Evolutionary conservation across 2,113 vertebrate genomes (phyloP), one percentile per base, ranked within the genome.

Genomic region (sheep (Ovis aries)): DNA sequence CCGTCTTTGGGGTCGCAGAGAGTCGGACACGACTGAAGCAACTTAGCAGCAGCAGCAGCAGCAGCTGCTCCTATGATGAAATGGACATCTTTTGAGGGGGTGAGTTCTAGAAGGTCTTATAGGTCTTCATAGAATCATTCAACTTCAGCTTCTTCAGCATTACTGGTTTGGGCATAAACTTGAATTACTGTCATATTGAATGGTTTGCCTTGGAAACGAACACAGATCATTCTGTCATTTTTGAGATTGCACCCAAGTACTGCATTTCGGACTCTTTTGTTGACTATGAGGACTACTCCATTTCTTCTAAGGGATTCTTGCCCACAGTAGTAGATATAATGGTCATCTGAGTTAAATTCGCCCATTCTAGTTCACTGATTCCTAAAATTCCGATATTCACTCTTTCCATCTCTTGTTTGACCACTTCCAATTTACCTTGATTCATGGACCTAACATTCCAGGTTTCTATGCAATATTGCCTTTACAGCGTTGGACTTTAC

Each of bases 1-100:
- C 48, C 3, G 1, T 13, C 48, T 50, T 0, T 50, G 48, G 48
- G 12, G 48, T 13, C 3, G 3, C 48, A 50, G 1, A 48, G 48
- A 50, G 48, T 50, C 48, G 0, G 48, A 50, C 48, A 50, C 48
- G 3, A 50, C 48, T 50, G 48, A 13, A 48, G 48, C 0, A 11
- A 48, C 48, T 48, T 48, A 48, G 48, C 10, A 48, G 48, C 48
- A 48, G 48, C 48, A 48, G 48, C 48, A 48, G 48, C 11, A 12
- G 48, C 48, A 1, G 48, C 48, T 12, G 48, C 33, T 3, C 8
- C 33, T 67, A 36, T 67, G n/a, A 67, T 36, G 64, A 36, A 67
- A 67, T 5, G n/a, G 64, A 21, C 33, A 71, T 71, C 67, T 71
- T 71, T 71, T 40, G n/a, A 0, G 19, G 67, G 19, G 4, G n/a